phyloP scores from a whole-genome alignment of 2,888 invertebrate genomes.

The Platerodrilus igneus region DNA sequence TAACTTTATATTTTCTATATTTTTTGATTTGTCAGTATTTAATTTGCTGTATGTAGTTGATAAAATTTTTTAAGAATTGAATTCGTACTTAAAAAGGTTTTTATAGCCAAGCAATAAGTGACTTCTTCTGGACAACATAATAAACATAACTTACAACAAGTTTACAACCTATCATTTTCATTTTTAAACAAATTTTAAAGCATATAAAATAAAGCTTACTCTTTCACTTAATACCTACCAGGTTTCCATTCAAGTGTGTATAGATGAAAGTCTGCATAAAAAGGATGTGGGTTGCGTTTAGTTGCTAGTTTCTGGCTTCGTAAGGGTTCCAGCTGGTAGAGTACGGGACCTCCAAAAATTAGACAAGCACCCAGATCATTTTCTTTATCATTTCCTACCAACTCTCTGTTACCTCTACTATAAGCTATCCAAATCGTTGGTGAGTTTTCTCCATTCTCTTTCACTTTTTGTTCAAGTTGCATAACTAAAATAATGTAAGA shows the following conservation, averaged over 20 bases:
- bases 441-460: slow-evolving; percentile 30
- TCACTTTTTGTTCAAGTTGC: slow-evolving; percentile 41
- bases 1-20: no score
- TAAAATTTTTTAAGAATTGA: no score
- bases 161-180: no score
- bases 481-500: slow-evolving; percentile 39
- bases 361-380: slow-evolving; percentile 46
- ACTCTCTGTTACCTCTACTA: slow-evolving; percentile 43
- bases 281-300: slow-evolving; percentile 33
- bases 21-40: no score
- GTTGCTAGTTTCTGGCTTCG: slow-evolving; percentile 39
- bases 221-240: no score
- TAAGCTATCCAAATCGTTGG: slow-evolving; percentile 40
- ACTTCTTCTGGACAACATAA: no score
- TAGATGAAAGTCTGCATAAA: slow-evolving; percentile 59
- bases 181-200: no score
- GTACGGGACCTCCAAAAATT: slow-evolving; percentile 53
- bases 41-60: no score
- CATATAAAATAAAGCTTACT: no score
- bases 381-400: slow-evolving; percentile 35
- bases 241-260: slow-evolving; percentile 64
- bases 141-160: no score
- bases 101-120: no score
- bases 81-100: no score
- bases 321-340: slow-evolving; percentile 42